Evolutionary conservation across 2,113 vertebrate genomes (phyloP), one percentile per base, ranked within the genome.

Genomic region (Neomonachus schauinslandi): DNA sequence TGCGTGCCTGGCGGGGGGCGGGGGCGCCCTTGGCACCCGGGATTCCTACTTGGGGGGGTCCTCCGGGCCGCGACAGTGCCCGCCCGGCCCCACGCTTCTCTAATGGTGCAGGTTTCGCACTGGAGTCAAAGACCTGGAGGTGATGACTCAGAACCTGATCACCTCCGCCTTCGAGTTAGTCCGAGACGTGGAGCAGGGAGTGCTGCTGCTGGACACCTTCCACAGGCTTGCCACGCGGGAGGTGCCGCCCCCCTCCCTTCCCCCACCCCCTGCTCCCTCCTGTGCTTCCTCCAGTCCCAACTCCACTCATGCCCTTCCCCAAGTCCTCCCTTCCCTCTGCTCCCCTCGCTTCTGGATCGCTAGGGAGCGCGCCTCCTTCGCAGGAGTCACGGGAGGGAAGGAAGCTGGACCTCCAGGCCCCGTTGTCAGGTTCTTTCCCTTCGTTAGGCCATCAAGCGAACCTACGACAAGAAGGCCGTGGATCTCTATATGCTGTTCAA

Each of bases 101-200:
- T 65, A 33, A 46, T 0, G 81, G 10, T 67, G 18, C 92, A 99
- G 99, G 63, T 99, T 99, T 94, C 98, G 98, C 8, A 92, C 98
- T 4, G 98, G 96, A 22, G 39, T 99, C 72, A 99, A 99, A 82
- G 98, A 99, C 85, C 97, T 99, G 95, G 99, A 99, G 95, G 98
- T 98, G 95, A 99, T 98, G 98, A 98, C 99, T 87, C 99, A 99
- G 98, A 99, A 99, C 91, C 97, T 99, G 96, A 99, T 99, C 85
- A 98, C 63, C 24, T 98, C 98, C 0, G 98, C 99, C 9, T 99
- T 99, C 28, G 98, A 99, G 96, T 98, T 98, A 0, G 99, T 99
- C 42, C 98, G 96, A 4, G 98, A 98, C 0, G 99, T 99, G 84
- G 99, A 99, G 84, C 99, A 99, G 0, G 99, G 99, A 5, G 97